Base-by-base conservation (phyloP, 2,113 vertebrate species). In the Bubo bubo region DNA sequence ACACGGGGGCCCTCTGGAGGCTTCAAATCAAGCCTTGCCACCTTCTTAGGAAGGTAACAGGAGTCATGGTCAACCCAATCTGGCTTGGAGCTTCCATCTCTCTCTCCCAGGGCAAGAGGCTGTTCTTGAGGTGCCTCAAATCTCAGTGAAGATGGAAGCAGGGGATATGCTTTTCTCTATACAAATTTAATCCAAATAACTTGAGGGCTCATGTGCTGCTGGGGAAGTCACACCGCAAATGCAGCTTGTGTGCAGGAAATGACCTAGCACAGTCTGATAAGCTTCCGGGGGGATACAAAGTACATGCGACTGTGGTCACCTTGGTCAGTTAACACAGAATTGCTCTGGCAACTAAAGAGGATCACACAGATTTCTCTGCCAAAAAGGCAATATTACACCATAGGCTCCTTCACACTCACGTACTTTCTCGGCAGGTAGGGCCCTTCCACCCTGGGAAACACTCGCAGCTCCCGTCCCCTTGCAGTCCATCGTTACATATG, bases 371-470 rank as follows among this genome's bases (percentile, higher is more conserved):
- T 56, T 63, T 72, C 49, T 71, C 56, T 75, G 35, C 28, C 45
- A 66, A 26, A 73, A 79, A 75, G 50, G 79, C 60, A 35, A 1
- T 14, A 8, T 39, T 20, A 21, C 28, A 24, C 11, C 49, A 41
- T 0, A 4, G 8, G 13, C 20, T 12, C 41, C 11, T 9, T 39
- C 70, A 64, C 27, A 30, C 30, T 77, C 74, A 97, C 98, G 96
- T 96, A 99, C 99, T 98, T 85, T 97, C 80, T 77, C 98, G 98
- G 86, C 99, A 99, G 81, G 83, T 97, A 2, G 68, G 77, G 85
- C 99, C 99, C 62, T 97, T 99, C 99, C 99, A 99, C 3, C 99
- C 99, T 50, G 98, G 98, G 20, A 98, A 98, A 93, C 99, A 99
- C 23, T 98, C 22, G 14, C 99, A 99, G 87, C 93, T 98, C 43